A percentile compares a stretch with the other conserved stretches of the same genome.
Evolutionary conservation across 92 coral and sea anemone genomes (phyloP).

Genomic region (Epizoanthus rinbou): DNA sequence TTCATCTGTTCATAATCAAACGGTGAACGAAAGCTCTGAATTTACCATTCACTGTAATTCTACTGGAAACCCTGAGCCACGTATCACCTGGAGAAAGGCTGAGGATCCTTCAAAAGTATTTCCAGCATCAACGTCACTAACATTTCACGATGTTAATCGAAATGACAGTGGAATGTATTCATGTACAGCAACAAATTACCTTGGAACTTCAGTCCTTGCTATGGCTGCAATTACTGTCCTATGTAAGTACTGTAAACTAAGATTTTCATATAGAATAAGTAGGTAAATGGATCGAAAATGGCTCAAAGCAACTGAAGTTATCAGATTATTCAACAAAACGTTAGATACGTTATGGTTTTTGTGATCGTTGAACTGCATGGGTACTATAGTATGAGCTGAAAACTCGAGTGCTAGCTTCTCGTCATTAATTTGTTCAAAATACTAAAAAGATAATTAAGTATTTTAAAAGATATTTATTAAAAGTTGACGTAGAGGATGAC

Average conservation of each 20-base stretch:
- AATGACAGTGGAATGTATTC: constrained; percentile 44
- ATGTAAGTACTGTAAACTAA: constrained; percentile 43
- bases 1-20: neutral
- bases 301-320: too few relatives aligned
- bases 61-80: constrained; percentile 53
- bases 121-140: neutral
- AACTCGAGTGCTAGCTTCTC: too few relatives aligned
- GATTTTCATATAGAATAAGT: neutral
- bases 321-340: too few relatives aligned
- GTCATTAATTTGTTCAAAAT: too few relatives aligned
- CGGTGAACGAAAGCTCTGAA: constrained; percentile 27
- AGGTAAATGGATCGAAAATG: neutral
- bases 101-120: constrained; percentile 12
- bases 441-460: too few relatives aligned
- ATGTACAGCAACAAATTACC: constrained; percentile 41
- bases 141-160: neutral
- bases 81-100: constrained; percentile 42
- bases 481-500: too few relatives aligned
- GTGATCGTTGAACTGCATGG: too few relatives aligned
- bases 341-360: too few relatives aligned
- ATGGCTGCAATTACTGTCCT: constrained; percentile 43
- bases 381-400: too few relatives aligned
- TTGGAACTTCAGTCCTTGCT: constrained; percentile 38
- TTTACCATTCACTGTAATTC: constrained; percentile 39
- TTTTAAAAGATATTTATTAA: too few relatives aligned